Base-by-base conservation (phyloP, 2,113 vertebrate species). In the Petrocephalus zakoni region DNA sequence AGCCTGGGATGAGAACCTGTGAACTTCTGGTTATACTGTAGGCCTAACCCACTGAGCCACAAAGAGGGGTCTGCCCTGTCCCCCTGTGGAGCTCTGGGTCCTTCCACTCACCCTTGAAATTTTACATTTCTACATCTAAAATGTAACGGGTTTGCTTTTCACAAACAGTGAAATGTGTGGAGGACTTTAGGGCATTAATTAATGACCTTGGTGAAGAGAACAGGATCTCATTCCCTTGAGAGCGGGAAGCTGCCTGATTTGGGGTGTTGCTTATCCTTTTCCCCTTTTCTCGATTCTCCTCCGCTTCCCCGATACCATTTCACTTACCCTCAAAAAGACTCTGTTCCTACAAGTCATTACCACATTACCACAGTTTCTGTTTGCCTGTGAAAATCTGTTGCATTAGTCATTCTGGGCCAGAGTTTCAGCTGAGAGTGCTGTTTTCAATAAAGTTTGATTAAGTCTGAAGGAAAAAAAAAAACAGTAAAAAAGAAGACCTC, bases 371-470 rank as follows among this genome's bases (percentile, higher is more conserved):
- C 5, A 19, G 34, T 29, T 72, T 72, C n/a, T 72, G 64, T 72
- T 72, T 72, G 64, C 64, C 29, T 72, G n/a, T 72, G 64, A 72
- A 72, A 72, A 72, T 72, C 64, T 72, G 64, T 72, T 72, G 64
- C 64, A 34, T 72, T 72, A 34, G 25, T 72, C 29, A 72, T 72
- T 72, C 29, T 72, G 29, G 64, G 29, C 25, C 1, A 29, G 25
- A 72, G 64, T 34, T 72, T 10, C 64, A 34, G 64, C n/a, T 72
- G 29, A 72, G 64, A 29, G 64, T 72, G 64, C 64, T 34, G 29
- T 72, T 72, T 72, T 34, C 64, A 72, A 72, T 72, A 72, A 72
- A 72, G 64, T 72, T 72, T 34, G 25, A 72, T 72, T 72, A 34
- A 4, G 13, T 72, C 64, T 72, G 64, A n/a, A n/a, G n/a, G n/a